Base-by-base conservation (phyloP, 2,113 vertebrate species). In the Centropus unirufus region DNA sequence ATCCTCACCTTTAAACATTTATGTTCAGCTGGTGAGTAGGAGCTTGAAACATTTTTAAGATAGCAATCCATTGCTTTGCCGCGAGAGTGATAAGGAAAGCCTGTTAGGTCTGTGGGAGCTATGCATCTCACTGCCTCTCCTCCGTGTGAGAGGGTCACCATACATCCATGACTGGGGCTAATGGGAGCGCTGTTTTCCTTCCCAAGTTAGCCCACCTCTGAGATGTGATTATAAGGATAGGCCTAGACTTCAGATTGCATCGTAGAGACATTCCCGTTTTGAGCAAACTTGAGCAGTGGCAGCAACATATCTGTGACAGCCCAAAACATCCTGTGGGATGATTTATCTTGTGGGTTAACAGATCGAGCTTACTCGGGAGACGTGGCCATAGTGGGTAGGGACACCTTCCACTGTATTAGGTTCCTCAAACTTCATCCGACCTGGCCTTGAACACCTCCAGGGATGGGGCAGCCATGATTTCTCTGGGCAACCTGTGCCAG, bases 101-200 rank as follows among this genome's bases (percentile, higher is more conserved):
- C 54, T 81, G 78, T 55, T 73, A 36, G 42, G 29, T 23, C 1
- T 39, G 15, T n/a, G 22, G 46, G 62, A 75, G 26, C 55, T 42
- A 18, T 69, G 26, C 21, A 11, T 40, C 36, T 78, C 23, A 6
- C 23, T 52, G n/a, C n/a, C 39, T 39, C 29, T 40, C 46, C 17
- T 78, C 32, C 40, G 20, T 11, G 66, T 34, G 8, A 3, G 7
- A 36, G 36, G 36, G 36, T 36, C 36, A 36, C 36, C 36, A 8
- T 54, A 40, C 8, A 9, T n/a, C 29, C 32, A 3, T 7, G 14
- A 8, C 40, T 0, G 0, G n/a, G 0, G 4, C 74, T 62, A 49
- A 20, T 23, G 32, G 32, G 5, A 86, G 36, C 54, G 26, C 13
- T 61, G 7, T 47, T 80, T 86, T 22, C n/a, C 40, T 69, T 0